phyloP scores from a whole-genome alignment of 2,888 invertebrate genomes.

The Cyaniris semiargus region DNA sequence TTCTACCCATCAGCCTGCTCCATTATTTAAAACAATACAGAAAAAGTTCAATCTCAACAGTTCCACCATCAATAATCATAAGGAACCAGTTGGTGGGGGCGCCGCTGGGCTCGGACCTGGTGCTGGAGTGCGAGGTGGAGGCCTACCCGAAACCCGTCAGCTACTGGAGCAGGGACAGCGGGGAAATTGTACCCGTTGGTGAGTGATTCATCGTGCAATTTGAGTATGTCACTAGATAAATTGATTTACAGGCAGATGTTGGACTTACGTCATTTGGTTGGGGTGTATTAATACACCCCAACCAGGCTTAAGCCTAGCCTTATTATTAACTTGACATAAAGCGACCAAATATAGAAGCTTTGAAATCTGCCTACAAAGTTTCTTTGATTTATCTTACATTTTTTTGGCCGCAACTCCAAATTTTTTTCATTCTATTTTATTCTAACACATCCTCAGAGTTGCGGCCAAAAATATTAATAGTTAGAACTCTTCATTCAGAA shows the following conservation, averaged over 20 bases:
- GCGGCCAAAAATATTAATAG: background rate
- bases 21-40: background rate
- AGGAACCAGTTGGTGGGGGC: conserved; percentile 92
- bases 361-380: background rate
- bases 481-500: background rate
- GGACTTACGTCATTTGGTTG: too few species aligned
- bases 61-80: conserved; percentile 92
- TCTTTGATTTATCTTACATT: background rate
- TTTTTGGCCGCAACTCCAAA: background rate
- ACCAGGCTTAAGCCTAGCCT: too few species aligned
- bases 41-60: conserved; percentile 64
- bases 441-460: background rate
- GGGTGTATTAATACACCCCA: too few species aligned
- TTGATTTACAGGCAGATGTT: background rate
- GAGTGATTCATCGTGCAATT: conserved; percentile 45
- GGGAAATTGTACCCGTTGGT: conserved; percentile 89
- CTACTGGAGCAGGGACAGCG: conserved; percentile 89
- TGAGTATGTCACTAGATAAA: background rate
- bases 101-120: conserved; percentile 85
- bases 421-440: background rate
- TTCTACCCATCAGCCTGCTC: background rate
- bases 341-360: too few species aligned
- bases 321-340: too few species aligned
- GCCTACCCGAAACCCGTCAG: conserved; percentile 93
- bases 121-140: conserved; percentile 90